Conservation (phyloP, 2,113 vertebrate species). For the Ploceus nigricollis region DNA sequence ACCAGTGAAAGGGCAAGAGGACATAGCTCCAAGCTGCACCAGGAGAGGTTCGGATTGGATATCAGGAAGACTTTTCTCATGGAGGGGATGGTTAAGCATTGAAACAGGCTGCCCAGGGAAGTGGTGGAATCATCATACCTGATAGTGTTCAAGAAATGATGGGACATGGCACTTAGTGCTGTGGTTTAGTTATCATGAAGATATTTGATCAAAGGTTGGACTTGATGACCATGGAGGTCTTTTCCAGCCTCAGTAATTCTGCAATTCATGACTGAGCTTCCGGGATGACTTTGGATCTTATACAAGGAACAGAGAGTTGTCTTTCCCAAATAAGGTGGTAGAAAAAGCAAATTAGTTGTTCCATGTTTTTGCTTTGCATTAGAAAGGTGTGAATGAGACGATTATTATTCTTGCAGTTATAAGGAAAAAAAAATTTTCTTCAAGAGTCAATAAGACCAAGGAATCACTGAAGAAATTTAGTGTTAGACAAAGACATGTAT, state of each 20-base stretch:
- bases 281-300: background rate
- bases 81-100: too few relatives aligned
- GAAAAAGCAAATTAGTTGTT: background rate
- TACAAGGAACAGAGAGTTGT: background rate
- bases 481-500: background rate
- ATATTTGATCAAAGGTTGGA: background rate
- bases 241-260: background rate
- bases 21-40: background rate
- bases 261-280: background rate
- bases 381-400: background rate
- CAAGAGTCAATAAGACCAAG: background rate
- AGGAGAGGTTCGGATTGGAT: background rate
- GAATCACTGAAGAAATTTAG: background rate
- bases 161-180: background rate
- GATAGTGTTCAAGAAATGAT: background rate
- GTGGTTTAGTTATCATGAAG: background rate
- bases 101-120: background rate
- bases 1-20: background rate
- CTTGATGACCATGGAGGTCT: background rate
- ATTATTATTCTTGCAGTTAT: background rate
- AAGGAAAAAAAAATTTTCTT: background rate
- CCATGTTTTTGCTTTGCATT: background rate
- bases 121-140: too few relatives aligned
- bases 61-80: background rate
- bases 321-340: background rate